These are phyloP conservation scores for Cistogaster globosa DNA, from an alignment of 2,888 invertebrate species.

Conservation along the genomic window DNA sequence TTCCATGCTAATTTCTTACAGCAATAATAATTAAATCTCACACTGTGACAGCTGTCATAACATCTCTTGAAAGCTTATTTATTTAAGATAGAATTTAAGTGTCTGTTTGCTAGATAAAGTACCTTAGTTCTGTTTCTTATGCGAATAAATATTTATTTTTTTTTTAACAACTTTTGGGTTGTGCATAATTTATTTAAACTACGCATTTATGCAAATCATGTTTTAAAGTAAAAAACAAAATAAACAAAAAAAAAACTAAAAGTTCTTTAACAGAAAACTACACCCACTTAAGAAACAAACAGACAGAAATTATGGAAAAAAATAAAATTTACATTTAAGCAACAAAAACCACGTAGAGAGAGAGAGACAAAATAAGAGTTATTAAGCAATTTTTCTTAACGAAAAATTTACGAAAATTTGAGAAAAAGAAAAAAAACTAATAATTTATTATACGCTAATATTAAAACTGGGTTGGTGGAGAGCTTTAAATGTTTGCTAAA, in stretches of 20 bases:
- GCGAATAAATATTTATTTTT: constrained; percentile 6
- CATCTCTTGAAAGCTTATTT: constrained; percentile 61
- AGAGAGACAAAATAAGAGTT: constrained; percentile 28
- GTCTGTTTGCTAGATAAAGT: constrained; percentile 15
- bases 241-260: not conserved
- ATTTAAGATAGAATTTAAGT: constrained; percentile 37
- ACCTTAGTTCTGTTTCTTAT: constrained; percentile 16
- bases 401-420: not conserved
- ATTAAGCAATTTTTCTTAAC: constrained; percentile 17
- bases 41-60: constrained; percentile 71
- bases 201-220: constrained; percentile 68
- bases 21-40: constrained; percentile 67
- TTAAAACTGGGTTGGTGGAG: constrained; percentile 6
- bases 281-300: constrained; percentile 57
- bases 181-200: constrained; percentile 67
- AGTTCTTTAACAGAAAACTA: constrained; percentile 41
- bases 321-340: constrained; percentile 49
- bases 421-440: not conserved
- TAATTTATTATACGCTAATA: constrained; percentile 50
- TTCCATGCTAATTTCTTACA: constrained; percentile 59
- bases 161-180: constrained; percentile 35
- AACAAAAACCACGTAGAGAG: constrained; percentile 19
- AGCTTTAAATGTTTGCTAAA: constrained; percentile 33
- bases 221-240: not conserved
- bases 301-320: constrained; percentile 12